Conservation (phyloP, 2,888 invertebrate genomes). For the Drosophila kokeensis region DNA sequence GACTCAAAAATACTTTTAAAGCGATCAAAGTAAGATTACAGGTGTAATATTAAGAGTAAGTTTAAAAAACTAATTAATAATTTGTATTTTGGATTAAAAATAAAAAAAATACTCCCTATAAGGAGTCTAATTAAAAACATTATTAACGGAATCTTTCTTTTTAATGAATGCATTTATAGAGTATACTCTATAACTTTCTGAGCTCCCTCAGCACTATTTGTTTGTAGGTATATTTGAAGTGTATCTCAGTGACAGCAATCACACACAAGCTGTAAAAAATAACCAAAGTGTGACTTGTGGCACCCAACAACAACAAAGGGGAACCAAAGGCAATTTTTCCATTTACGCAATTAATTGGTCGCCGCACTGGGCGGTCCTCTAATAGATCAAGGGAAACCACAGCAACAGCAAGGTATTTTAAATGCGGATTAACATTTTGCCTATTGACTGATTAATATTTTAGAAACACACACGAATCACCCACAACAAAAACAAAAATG, state of each 20-base stretch:
- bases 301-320: constrained; percentile 71
- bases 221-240: not conserved
- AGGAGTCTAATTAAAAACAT: not conserved
- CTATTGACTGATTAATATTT: constrained; percentile 76
- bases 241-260: constrained; percentile 10
- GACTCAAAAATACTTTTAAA: no score
- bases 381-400: constrained; percentile 63
- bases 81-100: not conserved
- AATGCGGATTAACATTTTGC: constrained; percentile 77
- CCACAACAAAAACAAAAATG: constrained; percentile 47
- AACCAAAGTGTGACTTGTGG: constrained; percentile 75
- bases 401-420: constrained; percentile 41
- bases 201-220: not conserved
- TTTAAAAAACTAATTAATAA: not conserved
- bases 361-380: constrained; percentile 81
- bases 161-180: no score
- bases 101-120: not conserved
- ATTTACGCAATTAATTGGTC: constrained; percentile 83
- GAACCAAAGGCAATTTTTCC: constrained; percentile 76
- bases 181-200: not conserved
- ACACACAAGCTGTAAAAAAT: constrained; percentile 17
- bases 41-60: not conserved
- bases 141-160: not conserved
- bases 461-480: constrained; percentile 51
- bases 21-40: not conserved